Evolutionary conservation across 2,797 vertebrate species (phyloP).

Genomic region (Pipistrellus pipistrellus): DNA sequence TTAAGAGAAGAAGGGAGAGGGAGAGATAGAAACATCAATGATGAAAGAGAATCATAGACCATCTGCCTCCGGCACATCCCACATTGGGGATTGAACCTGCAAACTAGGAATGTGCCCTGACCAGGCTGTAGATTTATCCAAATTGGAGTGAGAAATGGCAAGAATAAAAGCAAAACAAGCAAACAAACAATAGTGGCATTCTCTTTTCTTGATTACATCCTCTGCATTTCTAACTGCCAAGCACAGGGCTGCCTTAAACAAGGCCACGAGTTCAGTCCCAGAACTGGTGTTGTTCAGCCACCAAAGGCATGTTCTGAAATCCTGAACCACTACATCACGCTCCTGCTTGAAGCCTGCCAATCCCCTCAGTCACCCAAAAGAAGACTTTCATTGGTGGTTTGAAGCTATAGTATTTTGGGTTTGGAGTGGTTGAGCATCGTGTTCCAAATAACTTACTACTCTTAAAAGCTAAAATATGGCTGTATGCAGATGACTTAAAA

Average conservation of each 20-base stretch:
- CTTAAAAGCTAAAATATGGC: background rate
- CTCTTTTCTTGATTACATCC: background rate
- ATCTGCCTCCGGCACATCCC: no score
- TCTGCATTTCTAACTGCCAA: background rate
- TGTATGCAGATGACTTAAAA: conserved; percentile 16
- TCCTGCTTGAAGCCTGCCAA: background rate
- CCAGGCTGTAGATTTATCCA: background rate
- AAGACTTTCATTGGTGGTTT: background rate
- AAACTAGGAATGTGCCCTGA: no score
- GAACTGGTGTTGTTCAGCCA: background rate
- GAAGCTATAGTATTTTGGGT: background rate
- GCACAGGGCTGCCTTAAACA: background rate
- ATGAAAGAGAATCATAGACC: no score
- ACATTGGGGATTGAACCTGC: no score
- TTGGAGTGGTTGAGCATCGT: background rate
- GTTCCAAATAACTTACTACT: background rate
- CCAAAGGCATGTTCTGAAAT: background rate
- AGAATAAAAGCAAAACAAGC: background rate
- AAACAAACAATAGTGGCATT: rapidly evolving
- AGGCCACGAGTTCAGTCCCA: background rate
- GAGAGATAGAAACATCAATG: no score
- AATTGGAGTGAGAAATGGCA: background rate
- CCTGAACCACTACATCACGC: rapidly evolving
- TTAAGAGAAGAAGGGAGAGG: no score
- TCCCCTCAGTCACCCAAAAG: rapidly evolving